Evolutionary conservation across 1,140 invertebrate species (phyloP).

Genomic region (Himalopsyche phryganea): DNA sequence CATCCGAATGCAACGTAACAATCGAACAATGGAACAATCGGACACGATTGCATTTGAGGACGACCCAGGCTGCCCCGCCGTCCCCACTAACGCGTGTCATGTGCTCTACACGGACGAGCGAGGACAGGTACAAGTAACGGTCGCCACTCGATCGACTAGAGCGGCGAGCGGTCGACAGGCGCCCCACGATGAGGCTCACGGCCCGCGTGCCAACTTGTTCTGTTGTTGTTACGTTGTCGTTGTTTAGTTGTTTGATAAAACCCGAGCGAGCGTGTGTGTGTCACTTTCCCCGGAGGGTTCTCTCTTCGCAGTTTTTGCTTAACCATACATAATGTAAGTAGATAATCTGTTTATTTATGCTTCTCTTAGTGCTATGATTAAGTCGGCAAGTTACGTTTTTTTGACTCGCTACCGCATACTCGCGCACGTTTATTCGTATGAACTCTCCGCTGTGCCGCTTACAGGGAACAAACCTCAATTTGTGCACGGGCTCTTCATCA

Average conservation of each 20-base stretch:
- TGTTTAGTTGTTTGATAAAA: too few relatives aligned
- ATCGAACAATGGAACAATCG: not conserved
- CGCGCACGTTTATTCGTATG: not conserved
- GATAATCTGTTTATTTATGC: slow-evolving; percentile 28
- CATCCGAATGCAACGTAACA: not conserved
- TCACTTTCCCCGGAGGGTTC: slow-evolving; percentile 18
- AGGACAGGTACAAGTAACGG: slow-evolving; percentile 73
- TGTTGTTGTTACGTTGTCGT: not conserved
- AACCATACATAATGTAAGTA: slow-evolving; percentile 31
- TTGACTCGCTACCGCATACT: slow-evolving; percentile 10
- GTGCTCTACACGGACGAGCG: slow-evolving; percentile 93
- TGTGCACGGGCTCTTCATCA: too few relatives aligned
- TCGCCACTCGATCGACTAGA: not conserved
- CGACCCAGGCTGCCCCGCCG: slow-evolving; percentile 45
- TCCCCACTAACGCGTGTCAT: slow-evolving; percentile 83
- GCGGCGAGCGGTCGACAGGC: too few relatives aligned
- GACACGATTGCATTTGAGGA: too few relatives aligned
- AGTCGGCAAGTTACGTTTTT: not conserved
- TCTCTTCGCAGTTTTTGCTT: slow-evolving; percentile 25
- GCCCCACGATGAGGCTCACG: slow-evolving; percentile 1
- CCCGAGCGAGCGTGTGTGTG: slow-evolving; percentile 4
- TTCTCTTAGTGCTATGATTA: slow-evolving; percentile 22
- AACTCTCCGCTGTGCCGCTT: too few relatives aligned
- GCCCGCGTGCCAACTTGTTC: slow-evolving; percentile 5
- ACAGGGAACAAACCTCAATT: too few relatives aligned